These are phyloP conservation scores for Gobius niger DNA, from an alignment of 2,113 vertebrate species.

Conservation along the genomic window DNA sequence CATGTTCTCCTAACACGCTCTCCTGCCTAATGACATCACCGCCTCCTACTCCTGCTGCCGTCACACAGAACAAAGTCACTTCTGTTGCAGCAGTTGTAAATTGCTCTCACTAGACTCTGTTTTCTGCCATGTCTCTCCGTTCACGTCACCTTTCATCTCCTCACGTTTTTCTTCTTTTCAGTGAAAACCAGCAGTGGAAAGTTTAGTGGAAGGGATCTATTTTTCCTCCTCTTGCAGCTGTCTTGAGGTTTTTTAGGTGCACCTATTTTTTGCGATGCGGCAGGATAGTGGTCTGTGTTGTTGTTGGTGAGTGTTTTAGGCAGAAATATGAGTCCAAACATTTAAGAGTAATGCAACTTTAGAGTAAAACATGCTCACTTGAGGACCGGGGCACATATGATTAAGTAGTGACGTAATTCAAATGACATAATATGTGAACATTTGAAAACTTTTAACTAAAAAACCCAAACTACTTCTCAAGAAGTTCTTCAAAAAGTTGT, in stretches of 20 bases:
- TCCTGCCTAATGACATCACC: constrained; percentile 38
- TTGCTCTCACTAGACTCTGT: background rate
- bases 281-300: constrained; percentile 5
- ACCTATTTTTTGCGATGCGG: constrained; percentile 12
- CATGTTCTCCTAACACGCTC: background rate
- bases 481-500: no score
- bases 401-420: no score
- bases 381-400: no score
- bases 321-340: no score
- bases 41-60: constrained; percentile 31
- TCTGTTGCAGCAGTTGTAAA: constrained; percentile 17
- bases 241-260: constrained; percentile 20
- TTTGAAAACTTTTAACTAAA: no score
- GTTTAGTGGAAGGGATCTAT: constrained; percentile 34
- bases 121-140: constrained; percentile 7
- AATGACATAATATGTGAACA: no score
- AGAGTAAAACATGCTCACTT: no score
- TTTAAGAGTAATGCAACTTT: no score
- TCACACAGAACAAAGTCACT: constrained; percentile 31
- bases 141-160: background rate
- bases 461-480: no score
- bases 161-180: no score
- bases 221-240: constrained; percentile 9
- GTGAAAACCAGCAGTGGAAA: constrained; percentile 30
- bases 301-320: no score